phyloP scores from a whole-genome alignment of 2,888 invertebrate genomes.

The Neoaliturus tenellus region DNA sequence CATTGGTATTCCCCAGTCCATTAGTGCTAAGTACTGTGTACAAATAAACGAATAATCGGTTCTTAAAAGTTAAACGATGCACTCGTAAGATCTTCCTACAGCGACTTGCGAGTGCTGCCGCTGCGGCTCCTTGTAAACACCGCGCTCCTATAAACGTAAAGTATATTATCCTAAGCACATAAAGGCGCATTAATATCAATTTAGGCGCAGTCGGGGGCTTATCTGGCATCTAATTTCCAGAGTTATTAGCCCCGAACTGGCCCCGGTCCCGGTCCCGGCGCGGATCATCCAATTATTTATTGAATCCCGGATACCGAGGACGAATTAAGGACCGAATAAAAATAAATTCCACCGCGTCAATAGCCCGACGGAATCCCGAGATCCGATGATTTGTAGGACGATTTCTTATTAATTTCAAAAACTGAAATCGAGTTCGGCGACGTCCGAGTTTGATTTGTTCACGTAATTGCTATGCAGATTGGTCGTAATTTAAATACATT shows the following conservation, averaged over 20 bases:
- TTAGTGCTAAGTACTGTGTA: too few species aligned
- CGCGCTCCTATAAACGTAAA: slow-evolving; percentile 24
- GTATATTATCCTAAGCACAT: slow-evolving; percentile 44
- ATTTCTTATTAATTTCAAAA: slow-evolving; percentile 27
- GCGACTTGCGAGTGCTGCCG: too few species aligned
- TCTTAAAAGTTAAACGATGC: not conserved
- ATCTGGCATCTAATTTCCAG: slow-evolving; percentile 48
- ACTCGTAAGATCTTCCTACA: not conserved
- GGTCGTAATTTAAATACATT: slow-evolving; percentile 38
- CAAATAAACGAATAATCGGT: too few species aligned
- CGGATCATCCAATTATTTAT: slow-evolving; percentile 54
- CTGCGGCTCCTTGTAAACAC: not conserved
- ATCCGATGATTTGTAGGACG: slow-evolving; percentile 43
- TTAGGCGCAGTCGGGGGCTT: slow-evolving; percentile 49
- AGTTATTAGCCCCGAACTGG: slow-evolving; percentile 52
- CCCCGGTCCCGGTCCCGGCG: not conserved
- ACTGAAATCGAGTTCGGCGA: slow-evolving; percentile 36
- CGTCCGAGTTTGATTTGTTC: not conserved
- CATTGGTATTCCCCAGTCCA: too few species aligned
- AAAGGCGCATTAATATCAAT: slow-evolving; percentile 50
- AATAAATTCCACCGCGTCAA: slow-evolving; percentile 18
- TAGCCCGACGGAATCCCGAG: not conserved
- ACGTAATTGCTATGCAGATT: slow-evolving; percentile 36
- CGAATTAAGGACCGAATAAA: slow-evolving; percentile 29
- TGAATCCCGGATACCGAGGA: slow-evolving; percentile 36